Base-by-base conservation (phyloP, 2,113 vertebrate species). In the Notechis scutatus region DNA sequence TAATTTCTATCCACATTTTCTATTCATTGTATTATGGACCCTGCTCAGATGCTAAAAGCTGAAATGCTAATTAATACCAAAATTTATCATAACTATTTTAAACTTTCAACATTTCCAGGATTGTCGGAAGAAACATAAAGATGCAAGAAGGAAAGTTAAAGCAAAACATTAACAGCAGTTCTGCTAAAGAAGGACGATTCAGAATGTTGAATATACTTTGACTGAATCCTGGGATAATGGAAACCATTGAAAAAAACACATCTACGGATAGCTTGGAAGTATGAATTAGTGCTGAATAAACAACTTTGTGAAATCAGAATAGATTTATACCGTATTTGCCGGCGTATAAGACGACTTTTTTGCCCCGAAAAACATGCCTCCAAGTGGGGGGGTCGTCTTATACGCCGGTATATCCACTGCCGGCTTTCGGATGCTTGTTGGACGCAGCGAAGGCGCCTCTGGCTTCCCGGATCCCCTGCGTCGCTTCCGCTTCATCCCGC, bases 121-220 rank as follows among this genome's bases (percentile, higher is more conserved):
- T 86, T 99, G 97, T 92, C 97, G 97, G 69, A 99, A 98, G 97
- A 99, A 98, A 95, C 99, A 99, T 96, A 99, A 98, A 95, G 98
- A 99, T 85, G 99, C 99, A 64, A 97, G 96, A 94, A 98, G 98
- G 94, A 98, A 97, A 96, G 89, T 98, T 81, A 98, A 96, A 93
- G 87, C 93, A 12, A 97, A 96, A 7, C 64, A 96, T 61, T 97
- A 94, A 96, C 14, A 39, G 4, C 6, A 24, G 20, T 50, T n/a
- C 29, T 34, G 29, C 2, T 50, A 15, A n/a, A 14, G 5, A 55
- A 26, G 26, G 50, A 4, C 0, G 0, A 85, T n/a, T 57, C 0
- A 59, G 20, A 92, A 24, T 4, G 6, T 61, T 91, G 61, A 55
- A n/a, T 81, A 14, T 61, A 45, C 1, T 0, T 45, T 0, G 8